Conservation (phyloP, 2,888 invertebrate species). For the Electrophaes corylata region DNA sequence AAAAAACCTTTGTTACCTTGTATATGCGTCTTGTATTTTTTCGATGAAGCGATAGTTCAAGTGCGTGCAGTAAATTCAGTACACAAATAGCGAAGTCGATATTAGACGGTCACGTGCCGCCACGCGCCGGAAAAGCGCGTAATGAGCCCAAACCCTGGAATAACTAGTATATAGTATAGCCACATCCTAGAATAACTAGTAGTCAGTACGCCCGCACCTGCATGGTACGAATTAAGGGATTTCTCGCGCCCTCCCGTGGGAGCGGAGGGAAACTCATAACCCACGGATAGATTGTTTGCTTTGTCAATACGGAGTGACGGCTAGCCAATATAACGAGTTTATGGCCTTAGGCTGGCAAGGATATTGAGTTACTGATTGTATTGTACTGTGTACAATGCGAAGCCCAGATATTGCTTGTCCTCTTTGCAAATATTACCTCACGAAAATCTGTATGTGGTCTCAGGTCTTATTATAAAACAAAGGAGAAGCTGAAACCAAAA, state of each 20-base stretch:
- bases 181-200: slow-evolving; percentile 1
- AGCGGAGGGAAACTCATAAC: slow-evolving; percentile 57
- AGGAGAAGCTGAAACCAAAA: not conserved
- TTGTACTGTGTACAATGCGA: slow-evolving; percentile 7
- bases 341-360: slow-evolving; percentile 49
- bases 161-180: slow-evolving; percentile 14
- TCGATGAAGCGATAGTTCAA: slow-evolving; percentile 60
- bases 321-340: slow-evolving; percentile 56
- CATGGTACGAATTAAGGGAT: slow-evolving; percentile 80
- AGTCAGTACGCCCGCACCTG: slow-evolving; percentile 64
- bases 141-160: slow-evolving; percentile 62
- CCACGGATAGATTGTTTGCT: slow-evolving; percentile 66
- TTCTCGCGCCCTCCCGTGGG: slow-evolving; percentile 84
- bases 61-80: slow-evolving; percentile 61
- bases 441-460: not conserved
- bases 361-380: slow-evolving; percentile 49
- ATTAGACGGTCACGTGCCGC: slow-evolving; percentile 65
- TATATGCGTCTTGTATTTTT: slow-evolving; percentile 9
- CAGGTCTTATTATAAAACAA: not conserved
- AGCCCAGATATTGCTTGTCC: slow-evolving; percentile 19
- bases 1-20: no score
- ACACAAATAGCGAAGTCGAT: slow-evolving; percentile 58
- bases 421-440: slow-evolving; percentile 11
- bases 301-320: slow-evolving; percentile 75
- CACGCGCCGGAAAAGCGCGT: slow-evolving; percentile 78